phyloP scores from a whole-genome alignment of 2,113 vertebrate genomes.

The Daboia siamensis region DNA sequence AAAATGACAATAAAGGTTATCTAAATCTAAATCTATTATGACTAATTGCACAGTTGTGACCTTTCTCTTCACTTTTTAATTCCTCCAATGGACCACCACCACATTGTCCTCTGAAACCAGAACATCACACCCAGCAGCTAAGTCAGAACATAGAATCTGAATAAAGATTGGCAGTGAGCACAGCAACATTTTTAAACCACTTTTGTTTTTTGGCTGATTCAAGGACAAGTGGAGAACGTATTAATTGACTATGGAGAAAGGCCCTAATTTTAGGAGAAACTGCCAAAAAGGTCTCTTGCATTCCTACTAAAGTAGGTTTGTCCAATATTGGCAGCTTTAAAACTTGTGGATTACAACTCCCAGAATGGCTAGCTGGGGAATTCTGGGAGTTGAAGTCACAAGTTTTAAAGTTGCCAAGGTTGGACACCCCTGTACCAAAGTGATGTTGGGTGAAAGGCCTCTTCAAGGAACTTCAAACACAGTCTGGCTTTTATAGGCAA shows the following conservation, averaged over 20 bases:
- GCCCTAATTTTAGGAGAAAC: neutral
- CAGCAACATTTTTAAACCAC: neutral
- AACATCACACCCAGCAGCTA: neutral
- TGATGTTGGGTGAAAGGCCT: neutral
- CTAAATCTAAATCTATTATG: too few species aligned
- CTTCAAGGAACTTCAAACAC: neutral
- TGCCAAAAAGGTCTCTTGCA: neutral
- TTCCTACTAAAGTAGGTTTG: neutral
- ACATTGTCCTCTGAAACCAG: neutral
- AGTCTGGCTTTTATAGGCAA: neutral
- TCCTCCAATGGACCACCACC: neutral
- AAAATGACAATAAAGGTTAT: too few species aligned
- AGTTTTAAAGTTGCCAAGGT: neutral
- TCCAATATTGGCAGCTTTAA: neutral
- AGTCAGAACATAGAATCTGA: neutral
- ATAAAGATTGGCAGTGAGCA: neutral
- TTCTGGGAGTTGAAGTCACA: neutral
- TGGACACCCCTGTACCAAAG: neutral
- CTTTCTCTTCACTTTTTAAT: neutral
- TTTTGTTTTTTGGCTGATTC: neutral
- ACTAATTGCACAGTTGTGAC: neutral
- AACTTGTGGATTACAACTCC: neutral
- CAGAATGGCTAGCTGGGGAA: neutral
- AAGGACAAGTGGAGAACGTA: neutral
- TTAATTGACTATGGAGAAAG: neutral